Evolutionary conservation across 2,888 invertebrate genomes (phyloP).

Genomic region (Vannuccia rotundouncinata): DNA sequence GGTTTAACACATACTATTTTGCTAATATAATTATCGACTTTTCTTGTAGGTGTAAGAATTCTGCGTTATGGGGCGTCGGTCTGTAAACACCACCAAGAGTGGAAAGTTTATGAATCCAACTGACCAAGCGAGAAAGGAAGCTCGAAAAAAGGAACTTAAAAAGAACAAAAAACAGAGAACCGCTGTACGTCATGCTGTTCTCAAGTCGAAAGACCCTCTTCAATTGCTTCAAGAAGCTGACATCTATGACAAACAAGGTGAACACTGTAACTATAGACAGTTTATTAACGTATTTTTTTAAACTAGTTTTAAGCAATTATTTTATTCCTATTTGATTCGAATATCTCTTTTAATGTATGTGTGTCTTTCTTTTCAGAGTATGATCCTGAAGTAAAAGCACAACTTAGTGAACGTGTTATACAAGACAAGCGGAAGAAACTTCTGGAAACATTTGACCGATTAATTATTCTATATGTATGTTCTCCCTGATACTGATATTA

Average conservation of each 20-base stretch:
- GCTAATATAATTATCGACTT: too few relatives aligned
- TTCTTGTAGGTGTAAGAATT: too few relatives aligned
- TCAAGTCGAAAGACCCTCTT: conserved; percentile 93
- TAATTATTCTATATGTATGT: conserved; percentile 81
- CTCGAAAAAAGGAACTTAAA: conserved; percentile 89
- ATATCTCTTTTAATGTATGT: too few relatives aligned
- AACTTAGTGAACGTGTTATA: conserved; percentile 83
- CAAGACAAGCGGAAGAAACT: conserved; percentile 92
- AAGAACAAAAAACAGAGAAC: conserved; percentile 95
- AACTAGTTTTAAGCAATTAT: neutral
- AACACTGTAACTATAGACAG: neutral
- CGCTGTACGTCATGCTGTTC: conserved; percentile 86
- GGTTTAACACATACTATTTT: too few relatives aligned
- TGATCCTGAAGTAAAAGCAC: conserved; percentile 27
- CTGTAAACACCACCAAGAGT: conserved; percentile 98
- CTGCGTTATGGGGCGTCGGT: conserved; percentile 95
- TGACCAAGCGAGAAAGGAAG: conserved; percentile 87
- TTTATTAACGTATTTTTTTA: neutral
- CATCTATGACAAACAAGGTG: conserved; percentile 96
- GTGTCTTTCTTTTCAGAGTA: conserved; percentile 15
- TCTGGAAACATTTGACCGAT: conserved; percentile 85
- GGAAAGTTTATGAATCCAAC: conserved; percentile 99
- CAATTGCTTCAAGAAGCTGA: conserved; percentile 91
- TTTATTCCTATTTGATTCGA: neutral
- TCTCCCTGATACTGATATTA: neutral